These are phyloP conservation scores for Malacoraja senta DNA, from an alignment of 2,797 vertebrate genomes.

Conservation along the genomic window DNA sequence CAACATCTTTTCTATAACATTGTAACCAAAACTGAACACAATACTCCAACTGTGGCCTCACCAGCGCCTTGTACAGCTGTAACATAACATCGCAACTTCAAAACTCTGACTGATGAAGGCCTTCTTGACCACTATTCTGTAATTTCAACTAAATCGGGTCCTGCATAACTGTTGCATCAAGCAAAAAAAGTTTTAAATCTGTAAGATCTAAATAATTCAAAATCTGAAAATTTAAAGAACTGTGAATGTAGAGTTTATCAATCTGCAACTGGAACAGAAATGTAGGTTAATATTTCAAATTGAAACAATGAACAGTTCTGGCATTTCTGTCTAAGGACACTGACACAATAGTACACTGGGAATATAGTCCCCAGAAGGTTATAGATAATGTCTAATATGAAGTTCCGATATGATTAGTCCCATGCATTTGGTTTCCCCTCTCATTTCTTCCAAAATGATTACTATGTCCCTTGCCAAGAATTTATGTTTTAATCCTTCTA, in stretches of 20 bases:
- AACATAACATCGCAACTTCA: no score
- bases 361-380: neutral
- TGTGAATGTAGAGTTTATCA: neutral
- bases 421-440: neutral
- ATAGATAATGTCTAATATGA: neutral
- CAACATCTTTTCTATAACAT: no score
- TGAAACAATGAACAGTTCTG: neutral
- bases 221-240: neutral
- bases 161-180: neutral
- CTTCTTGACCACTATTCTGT: neutral
- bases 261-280: neutral
- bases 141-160: neutral
- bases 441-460: neutral
- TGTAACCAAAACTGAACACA: no score
- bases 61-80: no score
- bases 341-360: neutral
- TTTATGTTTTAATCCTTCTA: neutral
- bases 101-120: no score
- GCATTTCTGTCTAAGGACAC: neutral
- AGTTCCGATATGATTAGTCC: neutral
- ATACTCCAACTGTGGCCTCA: no score
- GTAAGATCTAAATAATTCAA: neutral
- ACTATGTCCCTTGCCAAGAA: neutral
- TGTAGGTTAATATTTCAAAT: neutral
- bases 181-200: neutral